Base-by-base conservation (phyloP, 2,888 invertebrate genomes). In the Ditula angustiorana region DNA sequence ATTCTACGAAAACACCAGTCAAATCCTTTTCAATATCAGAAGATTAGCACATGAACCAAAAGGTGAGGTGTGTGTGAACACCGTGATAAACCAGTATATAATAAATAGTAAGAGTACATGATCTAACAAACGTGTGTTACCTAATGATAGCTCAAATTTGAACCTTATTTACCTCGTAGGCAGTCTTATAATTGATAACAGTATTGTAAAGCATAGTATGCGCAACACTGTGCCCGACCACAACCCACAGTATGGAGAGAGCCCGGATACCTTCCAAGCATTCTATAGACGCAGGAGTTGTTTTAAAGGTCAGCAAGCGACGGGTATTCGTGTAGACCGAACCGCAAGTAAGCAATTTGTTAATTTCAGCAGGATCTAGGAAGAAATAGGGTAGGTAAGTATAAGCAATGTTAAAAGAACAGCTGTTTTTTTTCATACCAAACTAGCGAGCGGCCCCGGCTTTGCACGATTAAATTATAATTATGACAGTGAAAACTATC, bases 211-310 rank as follows among this genome's bases (percentile, higher is more conserved):
- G 0, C n/a, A 59, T 28, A 8, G 33, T 53, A 35, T 53, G 59
- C 1, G 49, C 5, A 19, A 67, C 41, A 1, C 64, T 50, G 55
- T 68, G 68, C n/a, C 68, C 68, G 5, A 70, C 24, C 5, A 70
- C 50, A 11, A 86, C 74, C 85, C 84, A 85, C 67, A 81, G 70
- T 70, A 81, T 81, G 44, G 79, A 82, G 0, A 84, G 69, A 10
- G 77, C 69, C 60, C 80, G 71, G 4, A 85, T 72, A 1, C 84
- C 85, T 68, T 81, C 73, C 21, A 85, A 70, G 72, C 83, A 84
- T 13, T 56, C 55, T 7, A 69, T 44, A n/a, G 61, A 55, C 1
- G 56, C 59, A 7, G 61, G 61, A 13, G 41, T 24, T 16, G 37
- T 30, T 4, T 50, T 26, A 30, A 69, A 67, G 2, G 67, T 63